A percentile compares a stretch with the other conserved stretches of the same genome.
Conservation (phyloP, 2,113 vertebrate species). For the Melozone crissalis region DNA sequence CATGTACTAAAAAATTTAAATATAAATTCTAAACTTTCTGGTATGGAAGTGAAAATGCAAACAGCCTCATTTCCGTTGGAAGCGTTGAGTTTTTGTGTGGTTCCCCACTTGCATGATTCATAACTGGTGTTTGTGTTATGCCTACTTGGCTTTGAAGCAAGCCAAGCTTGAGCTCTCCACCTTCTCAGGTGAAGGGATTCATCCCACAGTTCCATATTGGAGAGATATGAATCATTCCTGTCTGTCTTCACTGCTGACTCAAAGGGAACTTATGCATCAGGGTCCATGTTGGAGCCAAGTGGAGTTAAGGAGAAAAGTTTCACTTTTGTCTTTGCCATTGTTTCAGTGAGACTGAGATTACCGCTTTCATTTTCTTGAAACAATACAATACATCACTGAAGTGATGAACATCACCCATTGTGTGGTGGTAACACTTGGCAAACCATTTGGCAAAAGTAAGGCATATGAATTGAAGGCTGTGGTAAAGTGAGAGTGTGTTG, state of each 20-base stretch:
- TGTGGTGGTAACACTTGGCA: not conserved
- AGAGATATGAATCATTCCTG: conserved; percentile 47
- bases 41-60: not conserved
- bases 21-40: not conserved
- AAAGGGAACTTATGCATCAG: not conserved
- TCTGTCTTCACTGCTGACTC: not conserved
- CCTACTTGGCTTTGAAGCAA: not conserved
- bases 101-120: not conserved
- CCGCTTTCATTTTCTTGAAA: not conserved
- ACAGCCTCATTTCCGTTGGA: not conserved
- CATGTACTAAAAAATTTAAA: not conserved
- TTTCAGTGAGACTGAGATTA: not conserved
- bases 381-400: not conserved
- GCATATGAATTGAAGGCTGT: not conserved
- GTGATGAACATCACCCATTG: not conserved
- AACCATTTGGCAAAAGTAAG: not conserved
- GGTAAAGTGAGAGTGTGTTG: not conserved
- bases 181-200: conserved; percentile 46
- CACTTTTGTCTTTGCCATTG: not conserved
- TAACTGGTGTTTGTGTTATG: conserved; percentile 23
- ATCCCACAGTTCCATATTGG: conserved; percentile 16
- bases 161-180: not conserved
- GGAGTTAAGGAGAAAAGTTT: not conserved
- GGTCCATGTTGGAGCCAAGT: not conserved
- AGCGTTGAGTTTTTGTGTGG: not conserved